Conservation (phyloP, 2,113 vertebrate species). For the Limanda limanda region DNA sequence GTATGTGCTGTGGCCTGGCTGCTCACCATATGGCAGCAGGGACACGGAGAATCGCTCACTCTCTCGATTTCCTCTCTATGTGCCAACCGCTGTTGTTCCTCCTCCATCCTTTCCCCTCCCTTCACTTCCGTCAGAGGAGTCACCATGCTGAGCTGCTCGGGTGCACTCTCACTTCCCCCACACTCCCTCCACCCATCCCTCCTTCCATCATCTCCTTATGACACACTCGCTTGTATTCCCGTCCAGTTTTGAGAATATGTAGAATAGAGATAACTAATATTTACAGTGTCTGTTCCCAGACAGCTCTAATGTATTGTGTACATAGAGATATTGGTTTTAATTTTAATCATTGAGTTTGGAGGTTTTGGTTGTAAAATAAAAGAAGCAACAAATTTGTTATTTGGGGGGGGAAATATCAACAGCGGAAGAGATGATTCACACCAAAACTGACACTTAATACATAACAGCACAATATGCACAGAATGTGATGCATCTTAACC, state of each 20-base stretch:
- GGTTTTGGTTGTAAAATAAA: constrained; percentile 1
- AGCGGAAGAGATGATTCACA: constrained; percentile 27
- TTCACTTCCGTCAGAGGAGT: constrained; percentile 64
- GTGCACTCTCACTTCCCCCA: neutral
- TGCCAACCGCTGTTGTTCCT: constrained; percentile 69
- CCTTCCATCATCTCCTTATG: constrained; percentile 30
- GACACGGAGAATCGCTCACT: constrained; percentile 57
- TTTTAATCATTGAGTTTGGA: neutral
- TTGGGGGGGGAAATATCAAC: neutral
- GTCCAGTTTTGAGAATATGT: neutral
- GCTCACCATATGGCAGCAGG: constrained; percentile 70
- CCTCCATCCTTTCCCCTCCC: constrained; percentile 49
- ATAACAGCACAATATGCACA: neutral
- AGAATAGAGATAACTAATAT: neutral
- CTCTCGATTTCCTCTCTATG: constrained; percentile 25
- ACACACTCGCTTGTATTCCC: neutral
- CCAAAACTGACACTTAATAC: neutral
- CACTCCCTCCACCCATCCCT: constrained; percentile 32
- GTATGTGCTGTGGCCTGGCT: constrained; percentile 43
- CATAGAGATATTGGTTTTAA: neutral
- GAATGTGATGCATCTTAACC: constrained; percentile 15
- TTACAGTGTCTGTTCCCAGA: neutral
- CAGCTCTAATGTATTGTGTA: neutral
- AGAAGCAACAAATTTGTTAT: constrained; percentile 1
- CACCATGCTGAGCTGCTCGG: constrained; percentile 57